Conservation (phyloP, 2,113 vertebrate genomes). For the Podilymbus podiceps region DNA sequence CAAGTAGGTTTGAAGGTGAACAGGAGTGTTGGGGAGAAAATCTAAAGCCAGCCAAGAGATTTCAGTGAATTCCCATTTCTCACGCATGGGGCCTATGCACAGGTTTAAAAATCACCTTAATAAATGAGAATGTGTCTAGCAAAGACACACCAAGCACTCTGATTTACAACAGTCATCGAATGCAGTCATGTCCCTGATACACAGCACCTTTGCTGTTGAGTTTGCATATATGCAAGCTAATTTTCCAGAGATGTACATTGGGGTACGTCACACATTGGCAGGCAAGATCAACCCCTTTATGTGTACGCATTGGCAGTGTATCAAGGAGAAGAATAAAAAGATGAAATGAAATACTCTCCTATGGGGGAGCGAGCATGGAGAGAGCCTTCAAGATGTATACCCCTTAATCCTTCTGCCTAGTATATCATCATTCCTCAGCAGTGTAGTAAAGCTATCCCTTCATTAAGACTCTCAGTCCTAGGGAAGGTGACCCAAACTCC, state of each 20-base stretch:
- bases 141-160: slow-evolving; percentile 17
- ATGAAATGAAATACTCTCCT: slow-evolving; percentile 23
- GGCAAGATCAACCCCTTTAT: not conserved
- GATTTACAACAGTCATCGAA: slow-evolving; percentile 42
- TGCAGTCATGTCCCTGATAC: not conserved
- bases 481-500: slow-evolving; percentile 64
- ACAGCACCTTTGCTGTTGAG: not conserved
- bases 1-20: slow-evolving; percentile 57
- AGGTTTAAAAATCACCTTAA: slow-evolving; percentile 45
- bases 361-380: not conserved
- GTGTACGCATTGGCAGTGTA: not conserved
- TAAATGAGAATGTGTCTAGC: slow-evolving; percentile 16
- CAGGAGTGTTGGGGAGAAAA: not conserved
- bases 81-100: not conserved
- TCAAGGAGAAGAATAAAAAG: slow-evolving; percentile 44
- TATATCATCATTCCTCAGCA: slow-evolving; percentile 33
- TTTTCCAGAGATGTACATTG: not conserved
- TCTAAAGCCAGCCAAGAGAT: slow-evolving; percentile 14
- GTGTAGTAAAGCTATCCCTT: slow-evolving; percentile 41
- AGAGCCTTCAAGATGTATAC: not conserved
- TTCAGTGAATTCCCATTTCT: slow-evolving; percentile 28
- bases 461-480: slow-evolving; percentile 60
- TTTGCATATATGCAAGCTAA: slow-evolving; percentile 27
- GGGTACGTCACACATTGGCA: not conserved
- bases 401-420: slow-evolving; percentile 35